Base-by-base conservation (phyloP, 2,888 invertebrate genomes). In the Panopea generosa region DNA sequence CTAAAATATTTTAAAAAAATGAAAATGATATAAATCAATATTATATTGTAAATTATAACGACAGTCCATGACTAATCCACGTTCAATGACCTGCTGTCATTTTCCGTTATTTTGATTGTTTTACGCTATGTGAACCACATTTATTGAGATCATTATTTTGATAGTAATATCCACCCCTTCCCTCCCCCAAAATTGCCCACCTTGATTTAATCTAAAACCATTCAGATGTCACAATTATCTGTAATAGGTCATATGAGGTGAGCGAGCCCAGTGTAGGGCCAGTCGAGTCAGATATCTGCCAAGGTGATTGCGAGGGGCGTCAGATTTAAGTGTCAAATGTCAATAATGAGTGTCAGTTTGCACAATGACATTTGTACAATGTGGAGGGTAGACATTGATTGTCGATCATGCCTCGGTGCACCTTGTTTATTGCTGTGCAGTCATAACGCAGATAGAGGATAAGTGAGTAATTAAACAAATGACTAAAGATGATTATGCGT, bases 161-260 rank as follows among this genome's bases (percentile, higher is more conserved):
- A 22, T 20, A 20, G 50, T 22, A 50, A 22, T 50, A 22, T 20
- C 22, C 6, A 7, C 6, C 33, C 33, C 33, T 11, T 33, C 33
- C 33, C 33, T 7, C 33, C 11, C 50, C 50, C 11, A n/a, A 50
- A 22, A 22, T 50, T 50, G 50, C 50, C 50, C 50, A 20, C 50
- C 50, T 22, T 20, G 11, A 18, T 24, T 11, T 50, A 50, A 50
- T 50, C 50, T 22, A 11, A 2, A 18, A 20, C 22, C 22, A 50
- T 50, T 50, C 20, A 50, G 20, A 50, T 24, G 22, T 20, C 22
- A 50, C 50, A 50, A 50, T 50, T 50, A 24, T 24, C 50, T 18
- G 20, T 50, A 50, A 50, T 50, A 20, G 50, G 50, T 50, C 50
- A 20, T 50, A 22, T 50, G 22, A 50, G 50, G 50, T 50, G 50